A percentile compares a stretch with the other conserved stretches of the same genome.
phyloP scores from a whole-genome alignment of 2,888 invertebrate species.

The Clunio marinus region DNA sequence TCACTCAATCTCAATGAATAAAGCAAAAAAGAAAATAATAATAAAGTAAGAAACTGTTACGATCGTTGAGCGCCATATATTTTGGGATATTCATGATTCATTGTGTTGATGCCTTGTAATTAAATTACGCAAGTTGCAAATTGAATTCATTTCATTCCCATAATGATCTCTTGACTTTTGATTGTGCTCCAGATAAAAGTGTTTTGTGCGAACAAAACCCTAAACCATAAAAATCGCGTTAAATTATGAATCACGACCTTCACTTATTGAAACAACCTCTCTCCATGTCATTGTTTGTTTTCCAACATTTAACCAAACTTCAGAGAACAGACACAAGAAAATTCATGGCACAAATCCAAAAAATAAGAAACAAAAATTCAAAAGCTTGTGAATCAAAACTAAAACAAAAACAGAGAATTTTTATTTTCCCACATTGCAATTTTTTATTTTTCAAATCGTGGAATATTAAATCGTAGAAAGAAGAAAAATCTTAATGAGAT shows the following conservation, averaged over 20 bases:
- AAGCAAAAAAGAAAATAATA: too few species aligned
- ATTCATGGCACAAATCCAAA: constrained; percentile 18
- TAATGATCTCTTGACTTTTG: not conserved
- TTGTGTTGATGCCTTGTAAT: not conserved
- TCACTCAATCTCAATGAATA: not conserved
- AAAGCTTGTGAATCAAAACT: not conserved
- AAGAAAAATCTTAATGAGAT: too few species aligned
- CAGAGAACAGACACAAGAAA: constrained; percentile 4
- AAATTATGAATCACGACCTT: not conserved
- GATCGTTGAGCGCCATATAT: too few species aligned
- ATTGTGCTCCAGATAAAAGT: not conserved
- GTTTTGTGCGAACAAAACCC: not conserved
- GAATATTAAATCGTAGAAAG: too few species aligned
- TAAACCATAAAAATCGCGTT: too few species aligned
- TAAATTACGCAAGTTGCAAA: not conserved
- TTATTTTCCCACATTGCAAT: too few species aligned
- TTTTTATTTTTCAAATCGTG: too few species aligned
- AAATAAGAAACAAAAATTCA: not conserved
- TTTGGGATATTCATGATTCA: not conserved
- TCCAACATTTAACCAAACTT: not conserved
- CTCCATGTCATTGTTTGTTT: constrained; percentile 19
- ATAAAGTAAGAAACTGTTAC: too few species aligned
- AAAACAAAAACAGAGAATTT: too few species aligned
- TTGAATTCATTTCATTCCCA: not conserved
- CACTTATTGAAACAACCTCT: not conserved